Percentiles rank a stretch among this genome's conserved stretches.
Conservation (phyloP, 2,888 invertebrate species). For the Cerastoderma edule region DNA sequence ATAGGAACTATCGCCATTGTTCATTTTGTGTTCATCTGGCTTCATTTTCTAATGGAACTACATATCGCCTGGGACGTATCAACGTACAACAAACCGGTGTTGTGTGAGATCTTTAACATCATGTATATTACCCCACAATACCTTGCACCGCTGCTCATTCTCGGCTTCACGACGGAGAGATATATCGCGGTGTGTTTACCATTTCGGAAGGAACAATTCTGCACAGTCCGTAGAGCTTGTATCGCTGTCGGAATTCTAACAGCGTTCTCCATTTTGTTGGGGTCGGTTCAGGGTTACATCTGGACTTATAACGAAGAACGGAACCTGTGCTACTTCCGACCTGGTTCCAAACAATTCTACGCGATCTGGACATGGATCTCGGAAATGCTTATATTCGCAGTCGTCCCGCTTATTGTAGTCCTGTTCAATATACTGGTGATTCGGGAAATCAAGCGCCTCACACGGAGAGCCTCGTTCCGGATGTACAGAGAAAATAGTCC, state of each 20-base stretch:
- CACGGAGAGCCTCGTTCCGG: constrained; percentile 70
- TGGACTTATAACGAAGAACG: constrained; percentile 76
- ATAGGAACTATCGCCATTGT: constrained; percentile 80
- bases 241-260: constrained; percentile 71
- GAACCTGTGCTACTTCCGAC: constrained; percentile 70
- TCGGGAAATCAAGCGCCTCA: constrained; percentile 78
- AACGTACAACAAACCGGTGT: constrained; percentile 68
- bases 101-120: constrained; percentile 80
- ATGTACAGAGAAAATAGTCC: constrained; percentile 46
- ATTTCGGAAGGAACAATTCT: constrained; percentile 79
- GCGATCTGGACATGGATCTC: constrained; percentile 80
- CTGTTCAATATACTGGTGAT: constrained; percentile 82
- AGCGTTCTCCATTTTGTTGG: constrained; percentile 67
- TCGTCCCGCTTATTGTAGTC: constrained; percentile 79
- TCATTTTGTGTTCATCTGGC: constrained; percentile 77
- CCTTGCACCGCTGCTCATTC: constrained; percentile 81
- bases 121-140: constrained; percentile 79
- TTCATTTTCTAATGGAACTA: constrained; percentile 80
- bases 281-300: constrained; percentile 78
- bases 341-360: constrained; percentile 66
- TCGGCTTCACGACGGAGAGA: constrained; percentile 82
- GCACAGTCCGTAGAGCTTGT: constrained; percentile 78
- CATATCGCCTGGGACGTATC: constrained; percentile 80
- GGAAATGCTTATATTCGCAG: constrained; percentile 79
- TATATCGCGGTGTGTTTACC: constrained; percentile 82